Evolutionary conservation across 2,888 invertebrate species (phyloP).

Genomic region (Baccha elongata): DNA sequence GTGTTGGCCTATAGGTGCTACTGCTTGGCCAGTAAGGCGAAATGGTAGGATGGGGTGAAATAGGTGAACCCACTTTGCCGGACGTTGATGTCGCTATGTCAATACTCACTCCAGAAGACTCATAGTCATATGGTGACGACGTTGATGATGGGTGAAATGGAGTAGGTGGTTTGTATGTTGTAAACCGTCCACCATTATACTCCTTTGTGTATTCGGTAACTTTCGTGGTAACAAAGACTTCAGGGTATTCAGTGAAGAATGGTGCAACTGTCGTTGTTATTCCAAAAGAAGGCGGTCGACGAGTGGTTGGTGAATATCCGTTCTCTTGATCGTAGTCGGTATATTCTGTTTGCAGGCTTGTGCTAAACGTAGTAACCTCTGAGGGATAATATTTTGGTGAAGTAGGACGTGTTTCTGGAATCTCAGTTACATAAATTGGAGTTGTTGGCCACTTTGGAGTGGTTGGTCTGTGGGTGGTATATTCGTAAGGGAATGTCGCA

Average conservation of each 20-base stretch:
- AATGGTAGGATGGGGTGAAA: conserved; percentile 60
- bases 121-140: conserved; percentile 74
- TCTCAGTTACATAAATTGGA: conserved; percentile 58
- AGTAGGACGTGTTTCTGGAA: conserved; percentile 56
- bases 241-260: conserved; percentile 81
- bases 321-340: conserved; percentile 71
- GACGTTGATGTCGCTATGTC: conserved; percentile 66
- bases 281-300: conserved; percentile 75
- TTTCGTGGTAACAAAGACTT: conserved; percentile 78
- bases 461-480: conserved; percentile 73
- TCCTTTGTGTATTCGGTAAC: conserved; percentile 76
- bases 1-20: conserved; percentile 71
- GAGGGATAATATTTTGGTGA: conserved; percentile 56
- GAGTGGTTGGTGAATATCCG: conserved; percentile 74
- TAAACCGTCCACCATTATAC: conserved; percentile 76
- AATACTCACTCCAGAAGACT: conserved; percentile 66
- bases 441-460: conserved; percentile 73
- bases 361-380: conserved; percentile 69
- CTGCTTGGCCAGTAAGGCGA: conserved; percentile 59
- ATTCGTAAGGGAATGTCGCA: conserved; percentile 77
- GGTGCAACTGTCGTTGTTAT: conserved; percentile 80
- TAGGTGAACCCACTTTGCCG: conserved; percentile 48
- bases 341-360: conserved; percentile 72
- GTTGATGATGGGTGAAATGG: conserved; percentile 75
- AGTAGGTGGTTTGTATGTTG: conserved; percentile 77